Base-by-base conservation (phyloP, 2,888 invertebrate genomes). In the Tipula confusa region DNA sequence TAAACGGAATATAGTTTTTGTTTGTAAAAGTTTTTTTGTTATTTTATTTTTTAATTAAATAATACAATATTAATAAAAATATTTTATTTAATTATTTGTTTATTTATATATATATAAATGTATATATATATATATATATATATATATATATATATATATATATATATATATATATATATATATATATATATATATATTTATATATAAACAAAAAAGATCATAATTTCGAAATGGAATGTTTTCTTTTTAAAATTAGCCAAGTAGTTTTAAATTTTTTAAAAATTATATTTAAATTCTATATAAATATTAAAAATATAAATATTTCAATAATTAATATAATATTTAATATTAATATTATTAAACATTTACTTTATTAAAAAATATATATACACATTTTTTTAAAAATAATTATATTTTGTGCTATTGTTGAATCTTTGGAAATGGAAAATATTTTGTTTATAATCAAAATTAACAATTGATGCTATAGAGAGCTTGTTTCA, bases 221-320 rank as follows among this genome's bases (percentile, higher is more conserved):
- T 64, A 64, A 64, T 64, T 64, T 64, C 64, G 64, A 64, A 64
- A 64, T 64, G 64, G 64, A 64, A 64, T 64, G 64, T 64, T 64
- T 64, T 64, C 24, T 64, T 64, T 64, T 43, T 43, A 15, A 64
- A 64, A 64, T 64, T 64, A 64, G 64, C 64, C 64, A 64, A 64
- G 64, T 64, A 64, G 64, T 64, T 64, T 64, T 64, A 64, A 64
- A 24, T 64, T 64, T 64, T 64, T 64, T 24, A 64, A 64, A 36
- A 43, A 64, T 64, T 64, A 18, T 64, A 64, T 64, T 64, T 64
- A 64, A 64, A 64, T 64, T 9, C 24, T 64, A 64, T 33, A 33
- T 13, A 38, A 38, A 38, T 38, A 38, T 38, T 43, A 43, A 11
- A 64, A 64, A 64, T 64, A 38, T 38, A 38, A 33, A 38, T 38